phyloP scores from a whole-genome alignment of 2,888 invertebrate genomes.

The Maniola hyperantus region DNA sequence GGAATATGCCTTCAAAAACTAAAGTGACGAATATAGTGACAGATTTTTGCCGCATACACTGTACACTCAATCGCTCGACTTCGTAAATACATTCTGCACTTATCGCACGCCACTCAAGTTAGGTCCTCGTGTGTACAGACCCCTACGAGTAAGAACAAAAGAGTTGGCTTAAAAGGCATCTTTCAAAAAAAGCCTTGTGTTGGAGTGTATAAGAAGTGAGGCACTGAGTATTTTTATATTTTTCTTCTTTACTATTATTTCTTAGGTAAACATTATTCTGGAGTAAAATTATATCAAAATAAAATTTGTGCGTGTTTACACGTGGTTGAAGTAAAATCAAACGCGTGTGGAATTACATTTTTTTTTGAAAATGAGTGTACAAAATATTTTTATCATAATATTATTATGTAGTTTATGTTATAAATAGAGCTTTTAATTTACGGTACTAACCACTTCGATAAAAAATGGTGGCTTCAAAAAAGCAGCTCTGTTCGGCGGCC shows the following conservation, averaged over 20 bases:
- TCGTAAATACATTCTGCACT: conserved; percentile 23
- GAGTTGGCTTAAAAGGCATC: conserved; percentile 14
- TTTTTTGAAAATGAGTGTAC: no score
- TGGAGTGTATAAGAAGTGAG: not conserved
- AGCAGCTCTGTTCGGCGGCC: no score
- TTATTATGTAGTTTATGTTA: no score
- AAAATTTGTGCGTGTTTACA: no score
- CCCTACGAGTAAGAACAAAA: conserved; percentile 14
- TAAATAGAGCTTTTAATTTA: no score
- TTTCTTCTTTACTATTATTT: not conserved
- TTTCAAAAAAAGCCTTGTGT: conserved; percentile 1
- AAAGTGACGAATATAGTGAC: conserved; percentile 9
- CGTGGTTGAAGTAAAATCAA: no score
- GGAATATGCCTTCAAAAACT: conserved; percentile 1
- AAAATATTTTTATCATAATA: no score
- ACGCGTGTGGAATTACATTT: no score
- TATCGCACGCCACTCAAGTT: conserved; percentile 17
- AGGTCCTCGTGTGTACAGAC: conserved; percentile 18
- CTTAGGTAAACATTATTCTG: not conserved
- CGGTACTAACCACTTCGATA: no score
- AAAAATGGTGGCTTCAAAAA: no score
- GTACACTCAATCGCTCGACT: conserved; percentile 35
- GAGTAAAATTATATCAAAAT: not conserved
- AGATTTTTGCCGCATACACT: conserved; percentile 30
- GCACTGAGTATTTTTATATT: not conserved